Percentiles rank a stretch among this genome's conserved stretches.
Conservation (phyloP, 2,888 invertebrate species). For the Synergus itoensis region DNA sequence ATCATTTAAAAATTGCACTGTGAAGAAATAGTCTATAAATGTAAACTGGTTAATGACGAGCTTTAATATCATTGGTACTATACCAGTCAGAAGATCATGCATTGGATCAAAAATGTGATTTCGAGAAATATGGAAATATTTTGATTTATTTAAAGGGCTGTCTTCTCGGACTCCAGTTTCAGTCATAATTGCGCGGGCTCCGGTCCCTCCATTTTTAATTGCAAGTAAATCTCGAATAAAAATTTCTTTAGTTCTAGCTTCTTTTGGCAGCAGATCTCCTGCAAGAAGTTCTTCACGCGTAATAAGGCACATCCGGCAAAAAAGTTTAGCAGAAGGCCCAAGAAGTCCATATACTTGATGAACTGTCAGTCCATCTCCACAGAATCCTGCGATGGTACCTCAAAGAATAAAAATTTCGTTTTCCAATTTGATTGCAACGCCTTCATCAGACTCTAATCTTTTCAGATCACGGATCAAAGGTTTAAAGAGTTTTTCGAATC, state of each 20-base stretch:
- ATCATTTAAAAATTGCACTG: constrained; percentile 48
- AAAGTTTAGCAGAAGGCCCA: constrained; percentile 48
- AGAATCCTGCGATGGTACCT: constrained; percentile 47
- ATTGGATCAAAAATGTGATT: constrained; percentile 46
- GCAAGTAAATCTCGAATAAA: neutral
- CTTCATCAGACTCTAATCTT: constrained; percentile 49
- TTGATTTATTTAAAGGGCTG: constrained; percentile 1
- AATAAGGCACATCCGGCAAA: constrained; percentile 49
- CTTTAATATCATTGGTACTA: constrained; percentile 56
- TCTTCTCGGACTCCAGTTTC: constrained; percentile 7
- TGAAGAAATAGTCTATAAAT: constrained; percentile 20
- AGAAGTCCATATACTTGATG: constrained; percentile 49
- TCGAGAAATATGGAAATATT: constrained; percentile 41
- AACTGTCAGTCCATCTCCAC: constrained; percentile 50
- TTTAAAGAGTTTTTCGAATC: constrained; percentile 46
- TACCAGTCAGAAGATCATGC: constrained; percentile 46
- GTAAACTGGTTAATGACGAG: constrained; percentile 43
- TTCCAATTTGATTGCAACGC: constrained; percentile 40
- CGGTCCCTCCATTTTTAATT: neutral
- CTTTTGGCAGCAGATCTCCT: neutral
- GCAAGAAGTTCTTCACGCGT: constrained; percentile 21
- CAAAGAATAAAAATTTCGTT: constrained; percentile 46
- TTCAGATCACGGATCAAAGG: constrained; percentile 44
- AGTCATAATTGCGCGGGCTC: neutral
- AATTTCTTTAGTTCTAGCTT: constrained; percentile 5